Evolutionary conservation across 2,113 vertebrate species (phyloP), one percentile per base, ranked within the genome.

Genomic region (Mesocricetus auratus): DNA sequence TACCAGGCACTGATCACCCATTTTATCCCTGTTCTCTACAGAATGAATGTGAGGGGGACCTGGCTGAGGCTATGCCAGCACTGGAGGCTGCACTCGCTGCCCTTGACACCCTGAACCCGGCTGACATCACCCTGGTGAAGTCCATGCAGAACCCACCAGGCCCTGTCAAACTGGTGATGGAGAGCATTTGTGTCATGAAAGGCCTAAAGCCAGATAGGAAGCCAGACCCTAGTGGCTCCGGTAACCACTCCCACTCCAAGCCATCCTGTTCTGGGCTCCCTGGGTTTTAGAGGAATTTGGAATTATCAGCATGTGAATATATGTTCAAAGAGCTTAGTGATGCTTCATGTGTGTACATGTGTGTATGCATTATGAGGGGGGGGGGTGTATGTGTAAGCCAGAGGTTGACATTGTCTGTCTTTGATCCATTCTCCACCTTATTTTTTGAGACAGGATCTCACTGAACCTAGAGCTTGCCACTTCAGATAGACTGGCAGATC

Each of bases 181-280:
- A 99, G 98, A 99, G 99, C 82, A 99, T 99, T 96, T 99, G 99
- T 47, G 98, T 99, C 89, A 99, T 99, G 99, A 99, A 99, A 97
- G 98, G 98, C 68, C 98, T 99, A 89, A 99, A 98, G 95, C 98
- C 99, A 7, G 99, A 99, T 96, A 99, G 99, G 92, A 99, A 99
- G 97, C 99, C 99, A 1, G 99, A 99, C 94, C 98, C 99, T 47
- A 98, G 97, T 9, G 99, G 99, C 97, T 99, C 98, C 0, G 99
- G 99, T 99, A 98, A 98, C 7, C 24, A 16, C 47, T 4, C 83
- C 75, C 4, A 2, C 5, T 56, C 36, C 8, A 58, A 50, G 62
- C 47, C 24, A 26, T 15, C 15, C 8, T 66, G 7, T 15, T 26
- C 71, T 12, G 50, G 45, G 5, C 21, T 10, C 6, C 13, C 15